These are phyloP conservation scores for Engystomops pustulosus DNA, from an alignment of 2,113 vertebrate genomes.

Conservation along the genomic window DNA sequence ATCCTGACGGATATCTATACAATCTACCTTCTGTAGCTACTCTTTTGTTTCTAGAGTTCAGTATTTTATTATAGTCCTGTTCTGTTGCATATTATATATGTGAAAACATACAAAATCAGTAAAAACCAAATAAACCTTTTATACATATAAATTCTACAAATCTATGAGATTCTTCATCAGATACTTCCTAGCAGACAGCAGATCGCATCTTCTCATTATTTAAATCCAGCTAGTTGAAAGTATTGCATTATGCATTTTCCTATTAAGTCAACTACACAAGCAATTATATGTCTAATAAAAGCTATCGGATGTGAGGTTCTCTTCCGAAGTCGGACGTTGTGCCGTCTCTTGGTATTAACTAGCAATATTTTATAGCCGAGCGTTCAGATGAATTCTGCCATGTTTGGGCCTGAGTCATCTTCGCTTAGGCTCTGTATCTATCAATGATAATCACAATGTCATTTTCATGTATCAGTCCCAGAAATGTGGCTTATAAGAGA, in stretches of 20 bases:
- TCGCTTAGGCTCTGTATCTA: background rate
- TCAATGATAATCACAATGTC: constrained; percentile 23
- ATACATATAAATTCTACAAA: too few relatives aligned
- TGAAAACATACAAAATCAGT: too few relatives aligned
- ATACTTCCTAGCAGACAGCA: too few relatives aligned
- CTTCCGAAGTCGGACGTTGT: background rate
- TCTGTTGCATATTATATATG: too few relatives aligned
- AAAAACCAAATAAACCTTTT: too few relatives aligned
- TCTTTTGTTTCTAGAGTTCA: too few relatives aligned
- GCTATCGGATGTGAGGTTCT: background rate
- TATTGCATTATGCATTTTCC: background rate
- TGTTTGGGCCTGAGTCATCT: background rate
- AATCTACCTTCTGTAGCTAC: too few relatives aligned
- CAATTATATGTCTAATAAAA: too few relatives aligned
- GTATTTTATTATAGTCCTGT: too few relatives aligned
- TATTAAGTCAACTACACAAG: too few relatives aligned
- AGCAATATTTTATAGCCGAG: background rate
- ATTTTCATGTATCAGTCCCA: background rate
- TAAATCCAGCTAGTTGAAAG: background rate
- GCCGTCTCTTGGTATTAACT: background rate
- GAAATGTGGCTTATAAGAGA: background rate
- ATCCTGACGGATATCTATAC: too few relatives aligned
- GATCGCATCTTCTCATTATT: background rate
- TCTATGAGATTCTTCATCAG: too few relatives aligned
- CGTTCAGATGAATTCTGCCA: background rate